Percentiles rank a stretch among this genome's conserved stretches.
Conservation (phyloP, 2,797 vertebrate genomes). For the Rhinogobio ventralis region DNA sequence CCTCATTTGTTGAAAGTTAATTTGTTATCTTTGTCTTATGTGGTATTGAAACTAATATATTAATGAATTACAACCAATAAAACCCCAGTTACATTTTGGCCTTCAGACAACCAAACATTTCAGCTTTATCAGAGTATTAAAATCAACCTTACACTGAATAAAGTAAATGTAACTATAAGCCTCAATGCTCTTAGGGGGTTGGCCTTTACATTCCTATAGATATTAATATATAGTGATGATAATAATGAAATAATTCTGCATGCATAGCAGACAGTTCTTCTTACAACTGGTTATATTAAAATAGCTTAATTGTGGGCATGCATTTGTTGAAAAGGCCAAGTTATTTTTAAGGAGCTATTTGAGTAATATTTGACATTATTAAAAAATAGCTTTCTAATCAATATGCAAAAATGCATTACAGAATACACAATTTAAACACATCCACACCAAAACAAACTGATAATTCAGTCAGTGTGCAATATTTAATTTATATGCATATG, state of each 20-base stretch:
- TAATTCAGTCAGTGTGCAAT: not conserved
- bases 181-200: not conserved
- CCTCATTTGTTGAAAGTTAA: slow-evolving; percentile 12
- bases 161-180: slow-evolving; percentile 13
- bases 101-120: slow-evolving; percentile 10
- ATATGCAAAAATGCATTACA: not conserved
- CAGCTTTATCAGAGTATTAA: slow-evolving; percentile 21
- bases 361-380: not conserved
- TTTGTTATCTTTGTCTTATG: slow-evolving; percentile 32
- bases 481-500: slow-evolving; percentile 7
- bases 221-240: not conserved
- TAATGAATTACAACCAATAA: slow-evolving; percentile 22
- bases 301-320: not conserved
- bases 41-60: slow-evolving; percentile 17
- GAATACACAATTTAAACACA: slow-evolving; percentile 1
- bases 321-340: not conserved
- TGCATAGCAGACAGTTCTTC: not conserved
- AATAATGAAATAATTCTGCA: slow-evolving; percentile 4
- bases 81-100: not conserved
- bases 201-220: not conserved
- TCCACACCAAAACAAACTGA: not conserved
- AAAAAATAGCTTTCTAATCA: not conserved
- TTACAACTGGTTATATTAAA: not conserved
- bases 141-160: slow-evolving; percentile 30
- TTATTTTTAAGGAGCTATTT: not conserved